Evolutionary conservation across 1,140 invertebrate species (phyloP).

Genomic region (Agrilus planipennis): DNA sequence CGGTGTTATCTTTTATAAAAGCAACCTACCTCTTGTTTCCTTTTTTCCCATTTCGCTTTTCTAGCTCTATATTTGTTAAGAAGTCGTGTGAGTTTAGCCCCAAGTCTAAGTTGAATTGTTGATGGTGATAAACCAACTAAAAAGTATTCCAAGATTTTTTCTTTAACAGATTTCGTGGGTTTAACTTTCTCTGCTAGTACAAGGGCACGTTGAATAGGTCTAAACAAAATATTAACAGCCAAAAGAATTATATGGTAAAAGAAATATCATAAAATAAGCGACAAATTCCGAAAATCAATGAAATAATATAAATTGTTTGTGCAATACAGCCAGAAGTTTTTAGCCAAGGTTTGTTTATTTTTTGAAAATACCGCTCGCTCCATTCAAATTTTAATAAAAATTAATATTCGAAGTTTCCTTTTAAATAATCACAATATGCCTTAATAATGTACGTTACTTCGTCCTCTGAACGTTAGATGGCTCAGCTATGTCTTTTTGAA

Average conservation of each 20-base stretch:
- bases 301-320: background rate
- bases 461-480: too few species aligned
- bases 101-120: constrained; percentile 34
- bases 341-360: too few species aligned
- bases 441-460: too few species aligned
- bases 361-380: too few species aligned
- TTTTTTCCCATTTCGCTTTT: constrained; percentile 32
- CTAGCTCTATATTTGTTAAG: constrained; percentile 38
- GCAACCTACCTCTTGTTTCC: constrained; percentile 37
- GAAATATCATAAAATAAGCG: background rate
- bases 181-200: constrained; percentile 13
- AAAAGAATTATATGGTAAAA: constrained; percentile 1
- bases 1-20: too few species aligned
- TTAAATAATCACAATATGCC: too few species aligned
- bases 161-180: constrained; percentile 13
- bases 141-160: constrained; percentile 36
- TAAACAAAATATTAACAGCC: constrained; percentile 11
- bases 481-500: too few species aligned
- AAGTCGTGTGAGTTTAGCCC: constrained; percentile 39
- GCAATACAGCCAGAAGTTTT: background rate
- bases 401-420: too few species aligned
- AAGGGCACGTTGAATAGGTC: constrained; percentile 21
- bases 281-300: background rate
- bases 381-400: too few species aligned
- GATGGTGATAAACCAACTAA: constrained; percentile 37